These are phyloP conservation scores for Hylaeus volcanicus DNA, from an alignment of 1,140 invertebrate genomes.

Conservation along the genomic window DNA sequence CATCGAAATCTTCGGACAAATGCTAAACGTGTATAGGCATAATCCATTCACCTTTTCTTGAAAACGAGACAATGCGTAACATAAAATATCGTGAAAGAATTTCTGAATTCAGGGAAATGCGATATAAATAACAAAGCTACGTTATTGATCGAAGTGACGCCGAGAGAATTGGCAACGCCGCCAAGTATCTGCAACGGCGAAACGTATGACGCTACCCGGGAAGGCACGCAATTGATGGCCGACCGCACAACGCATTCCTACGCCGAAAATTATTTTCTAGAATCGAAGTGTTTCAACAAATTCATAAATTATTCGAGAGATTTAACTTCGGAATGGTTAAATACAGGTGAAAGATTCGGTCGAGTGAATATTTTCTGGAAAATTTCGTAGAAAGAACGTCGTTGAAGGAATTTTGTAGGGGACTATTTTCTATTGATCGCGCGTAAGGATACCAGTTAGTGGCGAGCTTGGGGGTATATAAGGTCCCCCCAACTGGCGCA, in stretches of 20 bases:
- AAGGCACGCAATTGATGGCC: neutral
- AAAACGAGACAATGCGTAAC: no score
- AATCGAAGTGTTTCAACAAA: neutral
- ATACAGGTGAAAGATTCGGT: fast-evolving
- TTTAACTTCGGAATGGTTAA: neutral
- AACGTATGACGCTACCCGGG: neutral
- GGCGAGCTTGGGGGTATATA: slow-evolving; percentile 55
- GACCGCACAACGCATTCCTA: slow-evolving; percentile 15
- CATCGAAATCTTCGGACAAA: neutral
- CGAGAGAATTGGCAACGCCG: slow-evolving; percentile 21
- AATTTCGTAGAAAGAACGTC: fast-evolving
- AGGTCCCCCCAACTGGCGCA: slow-evolving; percentile 21
- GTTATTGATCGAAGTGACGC: slow-evolving; percentile 5
- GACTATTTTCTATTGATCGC: slow-evolving; percentile 64
- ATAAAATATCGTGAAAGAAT: neutral
- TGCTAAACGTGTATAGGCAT: neutral
- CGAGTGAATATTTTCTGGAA: neutral
- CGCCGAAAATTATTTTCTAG: slow-evolving; percentile 2
- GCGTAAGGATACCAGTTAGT: slow-evolving; percentile 61
- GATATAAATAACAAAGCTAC: neutral
- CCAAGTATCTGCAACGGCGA: slow-evolving; percentile 18
- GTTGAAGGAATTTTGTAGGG: slow-evolving; percentile 4
- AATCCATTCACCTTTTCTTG: neutral
- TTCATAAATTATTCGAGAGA: neutral
- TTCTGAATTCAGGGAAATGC: neutral